phyloP scores from a whole-genome alignment of 2,797 vertebrate species.

The Halcyon smyrnensis region DNA sequence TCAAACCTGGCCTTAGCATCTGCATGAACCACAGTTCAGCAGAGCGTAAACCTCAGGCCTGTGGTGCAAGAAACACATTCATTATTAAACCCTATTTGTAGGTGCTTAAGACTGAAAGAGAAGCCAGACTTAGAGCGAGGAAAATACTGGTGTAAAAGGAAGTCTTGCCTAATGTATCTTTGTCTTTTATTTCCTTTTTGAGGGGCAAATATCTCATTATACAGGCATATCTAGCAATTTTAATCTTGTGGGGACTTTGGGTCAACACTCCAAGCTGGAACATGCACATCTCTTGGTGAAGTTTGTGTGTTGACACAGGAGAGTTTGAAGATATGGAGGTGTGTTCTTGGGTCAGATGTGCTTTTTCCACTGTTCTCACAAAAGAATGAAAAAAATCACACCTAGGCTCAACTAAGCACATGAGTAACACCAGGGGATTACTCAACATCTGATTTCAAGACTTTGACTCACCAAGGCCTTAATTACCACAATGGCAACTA shows the following conservation, averaged over 20 bases:
- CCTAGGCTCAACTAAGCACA: constrained; percentile 18
- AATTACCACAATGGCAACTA: background rate
- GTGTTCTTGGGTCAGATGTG: background rate
- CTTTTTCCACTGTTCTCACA: background rate
- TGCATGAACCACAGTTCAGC: background rate
- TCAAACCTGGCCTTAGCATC: background rate
- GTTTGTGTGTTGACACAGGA: rapidly evolving
- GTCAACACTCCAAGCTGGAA: background rate
- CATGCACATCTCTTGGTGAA: background rate
- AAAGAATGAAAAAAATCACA: constrained; percentile 26
- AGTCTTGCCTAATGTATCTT: background rate
- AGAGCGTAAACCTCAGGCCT: background rate
- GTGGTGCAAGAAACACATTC: background rate
- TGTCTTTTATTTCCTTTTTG: background rate
- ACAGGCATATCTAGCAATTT: rapidly evolving
- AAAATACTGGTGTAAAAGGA: background rate
- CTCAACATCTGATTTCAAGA: constrained; percentile 51
- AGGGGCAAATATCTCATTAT: background rate
- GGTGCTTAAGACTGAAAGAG: background rate
- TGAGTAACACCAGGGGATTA: constrained; percentile 54
- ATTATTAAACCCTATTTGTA: background rate
- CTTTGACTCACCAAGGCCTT: constrained; percentile 43
- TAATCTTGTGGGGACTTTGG: background rate
- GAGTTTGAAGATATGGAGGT: background rate
- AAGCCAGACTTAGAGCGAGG: background rate